Base-by-base conservation (phyloP, 2,888 invertebrate species). In the Dusona sp. region DNA sequence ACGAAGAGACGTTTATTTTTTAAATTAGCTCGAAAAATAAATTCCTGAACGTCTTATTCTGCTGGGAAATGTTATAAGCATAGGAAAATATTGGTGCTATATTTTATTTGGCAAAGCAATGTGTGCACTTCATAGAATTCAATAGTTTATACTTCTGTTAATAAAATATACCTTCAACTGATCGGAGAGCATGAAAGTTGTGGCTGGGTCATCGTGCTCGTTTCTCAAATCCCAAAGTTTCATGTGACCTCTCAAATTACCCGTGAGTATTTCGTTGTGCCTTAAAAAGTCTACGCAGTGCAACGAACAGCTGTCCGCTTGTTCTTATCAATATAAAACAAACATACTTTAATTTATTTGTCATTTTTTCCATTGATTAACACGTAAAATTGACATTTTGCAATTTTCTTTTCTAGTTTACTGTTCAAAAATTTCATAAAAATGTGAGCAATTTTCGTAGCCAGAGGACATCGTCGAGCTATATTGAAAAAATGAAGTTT, bases 181-280 rank as follows among this genome's bases (percentile, higher is more conserved):
- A 0, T 97, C 97, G 45, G 97, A 97, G 82, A 97, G 95, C 91
- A 97, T 96, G 91, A 98, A 97, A 57, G 96, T 96, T 64, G 96
- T 96, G 0, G 95, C 95, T 2, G 98, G 97, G 87, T 96, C 95
- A 90, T 96, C 95, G 3, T 95, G 94, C 16, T 95, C 94, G 45
- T 95, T 95, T 87, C 98, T 95, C 11, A 98, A 94, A 93, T 99
- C 99, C 96, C 98, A 98, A 84, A 98, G 96, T 93, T 98, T 98
- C 95, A 99, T 97, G 91, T 98, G 97, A 0, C 98, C 98, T 92
- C 98, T 95, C n/a, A 97, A 95, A 94, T 98, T 98, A 25, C 98
- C 97, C 0, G 98, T 97, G 67, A 98, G 95, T 36, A 98, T 95
- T 95, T 98, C 96, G 89, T 95, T 95, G 91, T 96, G 96, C 88